Evolutionary conservation across 1,140 invertebrate genomes (phyloP).

Genomic region (Brachionus koreanus): DNA sequence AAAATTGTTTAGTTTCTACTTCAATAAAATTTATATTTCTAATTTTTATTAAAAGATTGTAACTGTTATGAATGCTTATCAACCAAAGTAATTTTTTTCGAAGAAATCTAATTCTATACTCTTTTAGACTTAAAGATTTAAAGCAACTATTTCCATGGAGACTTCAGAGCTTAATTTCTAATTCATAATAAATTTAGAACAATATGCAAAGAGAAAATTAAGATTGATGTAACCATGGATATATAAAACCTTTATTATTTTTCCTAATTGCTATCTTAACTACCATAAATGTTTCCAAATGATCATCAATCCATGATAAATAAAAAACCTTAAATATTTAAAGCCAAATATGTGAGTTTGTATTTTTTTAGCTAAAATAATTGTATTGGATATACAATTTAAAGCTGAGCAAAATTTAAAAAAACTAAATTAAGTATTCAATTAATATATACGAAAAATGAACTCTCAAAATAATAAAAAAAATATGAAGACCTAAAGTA

Average conservation of each 20-base stretch:
- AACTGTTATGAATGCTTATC: slow-evolving; percentile 43
- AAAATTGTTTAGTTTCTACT: slow-evolving; percentile 16
- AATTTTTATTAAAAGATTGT: slow-evolving; percentile 40
- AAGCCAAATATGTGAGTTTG: not conserved
- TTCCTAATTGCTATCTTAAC: slow-evolving; percentile 32
- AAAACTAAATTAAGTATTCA: no score
- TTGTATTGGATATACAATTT: no score
- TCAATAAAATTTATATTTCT: not conserved
- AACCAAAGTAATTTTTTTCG: slow-evolving; percentile 37
- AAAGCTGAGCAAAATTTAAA: no score
- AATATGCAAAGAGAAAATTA: not conserved
- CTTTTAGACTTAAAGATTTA: not conserved
- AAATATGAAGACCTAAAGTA: no score
- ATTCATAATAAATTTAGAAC: not conserved
- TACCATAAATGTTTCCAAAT: slow-evolving; percentile 5
- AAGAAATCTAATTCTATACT: slow-evolving; percentile 16
- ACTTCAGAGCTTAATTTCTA: not conserved
- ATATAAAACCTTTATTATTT: not conserved
- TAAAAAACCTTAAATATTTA: not conserved
- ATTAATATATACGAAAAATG: no score
- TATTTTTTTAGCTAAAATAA: not conserved
- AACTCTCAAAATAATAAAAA: no score
- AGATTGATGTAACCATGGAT: not conserved
- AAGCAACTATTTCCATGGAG: slow-evolving; percentile 35
- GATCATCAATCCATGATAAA: not conserved